phyloP scores from a whole-genome alignment of 2,888 invertebrate species.

The Orchesella flavescens region DNA sequence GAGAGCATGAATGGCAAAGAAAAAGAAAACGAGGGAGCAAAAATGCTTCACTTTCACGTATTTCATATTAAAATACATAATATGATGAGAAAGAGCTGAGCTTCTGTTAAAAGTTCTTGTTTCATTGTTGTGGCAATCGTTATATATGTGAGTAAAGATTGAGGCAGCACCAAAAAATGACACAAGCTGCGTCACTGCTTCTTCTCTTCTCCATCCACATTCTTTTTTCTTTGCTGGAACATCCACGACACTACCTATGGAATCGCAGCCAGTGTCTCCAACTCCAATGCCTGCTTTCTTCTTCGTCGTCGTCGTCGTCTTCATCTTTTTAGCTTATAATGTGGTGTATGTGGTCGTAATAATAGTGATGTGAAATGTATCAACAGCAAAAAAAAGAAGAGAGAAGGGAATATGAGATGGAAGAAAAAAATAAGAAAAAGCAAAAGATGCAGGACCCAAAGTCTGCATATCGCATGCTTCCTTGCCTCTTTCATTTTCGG shows the following conservation, averaged over 20 bases:
- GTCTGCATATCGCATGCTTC: conserved; percentile 12
- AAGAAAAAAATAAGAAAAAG: neutral
- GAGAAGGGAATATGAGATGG: conserved; percentile 14
- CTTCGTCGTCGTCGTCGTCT: too few relatives aligned
- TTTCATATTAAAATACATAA: conserved; percentile 50
- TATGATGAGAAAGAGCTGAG: conserved; percentile 27
- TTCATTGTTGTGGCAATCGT: conserved; percentile 2
- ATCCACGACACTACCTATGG: too few relatives aligned
- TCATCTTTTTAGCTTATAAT: conserved; percentile 9
- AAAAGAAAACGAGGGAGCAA: conserved; percentile 26
- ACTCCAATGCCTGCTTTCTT: conserved; percentile 12
- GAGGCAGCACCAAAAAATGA: conserved; percentile 27
- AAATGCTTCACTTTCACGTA: conserved; percentile 46
- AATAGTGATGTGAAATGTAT: conserved; percentile 30
- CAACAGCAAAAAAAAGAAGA: neutral
- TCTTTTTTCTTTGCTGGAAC: conserved; percentile 18
- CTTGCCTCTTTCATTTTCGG: conserved; percentile 25
- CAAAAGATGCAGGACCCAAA: neutral
- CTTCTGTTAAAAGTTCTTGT: neutral
- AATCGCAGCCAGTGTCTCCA: neutral
- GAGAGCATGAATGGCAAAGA: neutral
- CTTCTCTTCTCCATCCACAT: neutral
- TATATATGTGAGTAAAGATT: conserved; percentile 24
- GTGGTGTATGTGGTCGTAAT: conserved; percentile 38
- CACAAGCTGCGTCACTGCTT: conserved; percentile 17